Evolutionary conservation across 1,140 invertebrate genomes (phyloP).

Genomic region (Tetragnatha versicolor): DNA sequence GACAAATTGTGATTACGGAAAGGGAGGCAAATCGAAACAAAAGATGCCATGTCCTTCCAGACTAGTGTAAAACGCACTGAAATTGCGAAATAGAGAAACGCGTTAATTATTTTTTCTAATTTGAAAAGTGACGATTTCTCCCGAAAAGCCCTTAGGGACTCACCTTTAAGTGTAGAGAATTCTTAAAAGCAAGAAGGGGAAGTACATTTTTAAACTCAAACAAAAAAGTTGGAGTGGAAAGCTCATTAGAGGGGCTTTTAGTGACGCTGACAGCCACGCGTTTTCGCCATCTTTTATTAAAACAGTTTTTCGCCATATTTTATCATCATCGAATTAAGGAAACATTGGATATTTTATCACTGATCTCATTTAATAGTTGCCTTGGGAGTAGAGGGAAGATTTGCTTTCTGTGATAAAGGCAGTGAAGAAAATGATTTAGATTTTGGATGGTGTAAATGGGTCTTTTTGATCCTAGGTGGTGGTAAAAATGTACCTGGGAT

Average conservation of each 20-base stretch:
- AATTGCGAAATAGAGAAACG: slow-evolving; percentile 24
- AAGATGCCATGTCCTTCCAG: not conserved
- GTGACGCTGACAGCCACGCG: slow-evolving; percentile 11
- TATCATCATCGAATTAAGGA: slow-evolving; percentile 49
- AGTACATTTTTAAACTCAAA: not conserved
- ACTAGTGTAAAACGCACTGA: slow-evolving; percentile 4
- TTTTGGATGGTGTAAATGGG: not conserved
- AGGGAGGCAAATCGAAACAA: slow-evolving; percentile 9
- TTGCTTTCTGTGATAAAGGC: not conserved
- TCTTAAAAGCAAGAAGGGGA: not conserved
- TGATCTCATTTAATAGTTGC: slow-evolving; percentile 42
- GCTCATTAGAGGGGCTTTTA: slow-evolving; percentile 50
- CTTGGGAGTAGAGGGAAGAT: slow-evolving; percentile 17
- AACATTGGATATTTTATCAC: slow-evolving; percentile 49
- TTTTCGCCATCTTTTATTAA: slow-evolving; percentile 46
- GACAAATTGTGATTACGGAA: not conserved
- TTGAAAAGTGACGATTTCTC: slow-evolving; percentile 20
- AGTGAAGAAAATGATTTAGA: slow-evolving; percentile 16
- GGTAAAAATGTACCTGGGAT: not conserved
- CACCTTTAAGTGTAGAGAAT: not conserved
- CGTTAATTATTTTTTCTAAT: slow-evolving; percentile 49
- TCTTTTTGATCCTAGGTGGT: not conserved
- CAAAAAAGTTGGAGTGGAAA: not conserved
- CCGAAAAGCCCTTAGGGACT: not conserved
- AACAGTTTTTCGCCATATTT: slow-evolving; percentile 38